These are phyloP conservation scores for Bujurquina vittata DNA, from an alignment of 2,113 vertebrate species.

Conservation along the genomic window DNA sequence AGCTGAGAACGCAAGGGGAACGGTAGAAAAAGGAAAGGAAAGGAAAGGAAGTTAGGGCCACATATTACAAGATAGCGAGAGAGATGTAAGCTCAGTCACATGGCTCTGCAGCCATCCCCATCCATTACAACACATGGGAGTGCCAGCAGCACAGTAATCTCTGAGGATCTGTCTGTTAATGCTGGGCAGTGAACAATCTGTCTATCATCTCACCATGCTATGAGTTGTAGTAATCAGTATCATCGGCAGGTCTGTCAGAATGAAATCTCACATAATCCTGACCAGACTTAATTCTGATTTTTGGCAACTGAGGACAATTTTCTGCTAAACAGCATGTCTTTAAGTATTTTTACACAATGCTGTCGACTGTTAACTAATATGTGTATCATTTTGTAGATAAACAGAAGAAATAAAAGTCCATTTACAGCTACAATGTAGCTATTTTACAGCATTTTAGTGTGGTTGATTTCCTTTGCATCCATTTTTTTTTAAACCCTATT, in stretches of 20 bases:
- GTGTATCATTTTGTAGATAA: not conserved
- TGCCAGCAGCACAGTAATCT: slow-evolving; percentile 36
- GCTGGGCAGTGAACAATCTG: slow-evolving; percentile 44
- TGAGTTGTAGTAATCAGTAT: not conserved
- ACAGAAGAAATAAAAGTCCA: no score
- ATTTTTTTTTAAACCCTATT: not conserved
- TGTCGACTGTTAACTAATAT: not conserved
- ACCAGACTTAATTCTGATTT: not conserved
- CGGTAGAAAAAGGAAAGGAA: not conserved
- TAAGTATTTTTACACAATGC: not conserved
- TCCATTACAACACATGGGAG: slow-evolving; percentile 24
- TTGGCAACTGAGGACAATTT: not conserved
- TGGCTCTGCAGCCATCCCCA: slow-evolving; percentile 39
- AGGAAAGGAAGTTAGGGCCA: not conserved
- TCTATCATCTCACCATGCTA: slow-evolving; percentile 22
- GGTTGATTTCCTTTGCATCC: accelerated
- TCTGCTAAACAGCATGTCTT: not conserved
- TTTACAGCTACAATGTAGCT: no score
- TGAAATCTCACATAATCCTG: not conserved
- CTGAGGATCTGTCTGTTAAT: slow-evolving; percentile 29
- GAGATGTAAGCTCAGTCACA: slow-evolving; percentile 47
- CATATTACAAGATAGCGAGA: not conserved
- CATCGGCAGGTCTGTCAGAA: not conserved
- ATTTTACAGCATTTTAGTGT: no score
- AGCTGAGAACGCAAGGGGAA: slow-evolving; percentile 30